Evolutionary conservation across 2,113 vertebrate genomes (phyloP).

Genomic region (Asarcornis scutulata): DNA sequence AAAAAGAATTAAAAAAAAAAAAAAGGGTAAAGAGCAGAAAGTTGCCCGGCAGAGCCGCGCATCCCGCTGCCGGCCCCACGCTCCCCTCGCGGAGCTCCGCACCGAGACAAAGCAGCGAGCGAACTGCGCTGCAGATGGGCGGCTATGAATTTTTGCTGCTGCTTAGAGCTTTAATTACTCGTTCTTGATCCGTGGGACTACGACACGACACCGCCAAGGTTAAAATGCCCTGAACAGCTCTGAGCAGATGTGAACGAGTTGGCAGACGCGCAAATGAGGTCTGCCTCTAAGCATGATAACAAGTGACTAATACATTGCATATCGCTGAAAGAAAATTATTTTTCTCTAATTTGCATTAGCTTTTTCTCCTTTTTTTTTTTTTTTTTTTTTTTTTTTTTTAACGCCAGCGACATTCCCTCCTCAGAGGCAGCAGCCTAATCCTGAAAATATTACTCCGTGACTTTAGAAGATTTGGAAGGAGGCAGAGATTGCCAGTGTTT

Average conservation of each 20-base stretch:
- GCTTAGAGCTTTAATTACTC: conserved; percentile 83
- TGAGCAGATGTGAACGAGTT: conserved; percentile 85
- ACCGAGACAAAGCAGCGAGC: conserved; percentile 69
- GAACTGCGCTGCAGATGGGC: conserved; percentile 68
- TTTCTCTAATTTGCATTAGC: conserved; percentile 86
- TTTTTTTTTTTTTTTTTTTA: neutral
- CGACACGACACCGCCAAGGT: conserved; percentile 82
- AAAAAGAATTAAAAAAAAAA: no score
- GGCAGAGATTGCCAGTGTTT: conserved; percentile 78
- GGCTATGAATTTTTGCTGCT: conserved; percentile 77
- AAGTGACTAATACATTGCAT: conserved; percentile 87
- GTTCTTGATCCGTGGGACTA: conserved; percentile 83
- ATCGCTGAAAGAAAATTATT: conserved; percentile 87
- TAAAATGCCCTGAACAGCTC: conserved; percentile 83
- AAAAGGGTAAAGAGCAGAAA: neutral
- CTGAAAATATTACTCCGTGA: conserved; percentile 77
- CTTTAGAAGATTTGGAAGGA: conserved; percentile 81
- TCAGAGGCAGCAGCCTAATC: conserved; percentile 75
- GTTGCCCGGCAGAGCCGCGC: neutral
- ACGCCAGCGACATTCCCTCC: conserved; percentile 67
- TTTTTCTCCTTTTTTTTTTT: neutral
- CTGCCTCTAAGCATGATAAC: conserved; percentile 85
- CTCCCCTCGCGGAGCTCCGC: conserved; percentile 51
- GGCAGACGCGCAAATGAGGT: conserved; percentile 86
- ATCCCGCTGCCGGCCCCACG: neutral